Base-by-base conservation (phyloP, 1,140 invertebrate genomes). In the Drosophila bipectinata region DNA sequence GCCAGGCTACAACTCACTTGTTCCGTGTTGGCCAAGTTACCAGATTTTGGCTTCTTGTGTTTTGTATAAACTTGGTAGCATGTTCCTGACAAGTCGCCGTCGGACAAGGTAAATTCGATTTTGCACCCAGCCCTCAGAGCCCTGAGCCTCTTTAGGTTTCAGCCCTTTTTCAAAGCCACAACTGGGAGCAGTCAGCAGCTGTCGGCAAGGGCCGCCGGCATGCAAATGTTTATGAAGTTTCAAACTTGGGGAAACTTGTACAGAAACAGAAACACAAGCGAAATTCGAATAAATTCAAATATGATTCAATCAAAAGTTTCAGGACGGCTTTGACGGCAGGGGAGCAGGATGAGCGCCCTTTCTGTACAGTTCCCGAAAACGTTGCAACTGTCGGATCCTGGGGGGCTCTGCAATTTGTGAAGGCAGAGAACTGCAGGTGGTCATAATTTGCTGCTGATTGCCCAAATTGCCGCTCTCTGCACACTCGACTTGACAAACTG, bases 301-400 rank as follows among this genome's bases (percentile, higher is more conserved):
- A 34, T 39, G 64, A 83, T 76, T 76, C 66, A 79, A 84, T 79
- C 60, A 76, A 84, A 83, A 79, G 49, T 84, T 79, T 67, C 51
- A 14, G 15, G 18, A 32, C 14, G 34, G 51, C 14, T 4, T 21
- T 24, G 26, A 1, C 26, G 41, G 26, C 3, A 10, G 15, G 47
- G 18, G 30, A 48, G 32, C 14, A n/a, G 26, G 8, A 9, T 24
- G 34, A 37, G 34, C 34, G 34, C 10, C 10, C 26, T 7, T 6
- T 28, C 6, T 28, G 26, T 28, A 28, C 26, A 28, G 26, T 28
- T 7, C 26, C 34, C 34, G 12, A 37, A 37, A 37, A 10, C 12
- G 34, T 37, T 37, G 34, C 34, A 37, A 37, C 12, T 37, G 10
- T 12, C 34, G 10, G 4, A 37, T 10, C 10, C 34, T 10, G 10